A percentile compares a stretch with the other conserved stretches of the same genome.
Conservation (phyloP, 2,113 vertebrate species). For the Setophaga petechia region DNA sequence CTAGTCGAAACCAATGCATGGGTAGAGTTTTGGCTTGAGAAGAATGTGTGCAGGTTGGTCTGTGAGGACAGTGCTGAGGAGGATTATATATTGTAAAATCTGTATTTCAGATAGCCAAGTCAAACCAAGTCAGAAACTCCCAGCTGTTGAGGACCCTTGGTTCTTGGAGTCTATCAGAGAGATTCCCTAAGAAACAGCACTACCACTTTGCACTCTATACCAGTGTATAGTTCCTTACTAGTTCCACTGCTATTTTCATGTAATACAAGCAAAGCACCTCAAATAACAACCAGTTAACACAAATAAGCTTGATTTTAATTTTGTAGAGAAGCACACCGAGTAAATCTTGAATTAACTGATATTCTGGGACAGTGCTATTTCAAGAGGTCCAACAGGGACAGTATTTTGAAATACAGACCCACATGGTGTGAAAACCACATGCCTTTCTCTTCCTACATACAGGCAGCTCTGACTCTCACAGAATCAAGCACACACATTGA, state of each 20-base stretch:
- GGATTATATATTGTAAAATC: neutral
- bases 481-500: neutral
- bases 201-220: neutral
- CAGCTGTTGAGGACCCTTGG: neutral
- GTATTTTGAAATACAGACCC: constrained; percentile 9
- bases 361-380: constrained; percentile 44
- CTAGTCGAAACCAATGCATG: neutral
- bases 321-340: neutral
- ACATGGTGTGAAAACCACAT: neutral
- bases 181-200: neutral
- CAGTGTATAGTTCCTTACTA: neutral
- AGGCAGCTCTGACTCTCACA: neutral
- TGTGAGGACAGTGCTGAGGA: neutral
- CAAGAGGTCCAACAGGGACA: neutral
- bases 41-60: neutral
- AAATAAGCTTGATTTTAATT: constrained; percentile 3
- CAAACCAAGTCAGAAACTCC: neutral
- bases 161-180: neutral
- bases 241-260: neutral
- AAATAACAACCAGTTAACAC: constrained; percentile 16
- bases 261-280: neutral
- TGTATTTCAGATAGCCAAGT: neutral
- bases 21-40: neutral
- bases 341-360: constrained; percentile 41
- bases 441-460: constrained; percentile 11